Base-by-base conservation (phyloP, 2,113 vertebrate genomes). In the Oryzias javanicus region DNA sequence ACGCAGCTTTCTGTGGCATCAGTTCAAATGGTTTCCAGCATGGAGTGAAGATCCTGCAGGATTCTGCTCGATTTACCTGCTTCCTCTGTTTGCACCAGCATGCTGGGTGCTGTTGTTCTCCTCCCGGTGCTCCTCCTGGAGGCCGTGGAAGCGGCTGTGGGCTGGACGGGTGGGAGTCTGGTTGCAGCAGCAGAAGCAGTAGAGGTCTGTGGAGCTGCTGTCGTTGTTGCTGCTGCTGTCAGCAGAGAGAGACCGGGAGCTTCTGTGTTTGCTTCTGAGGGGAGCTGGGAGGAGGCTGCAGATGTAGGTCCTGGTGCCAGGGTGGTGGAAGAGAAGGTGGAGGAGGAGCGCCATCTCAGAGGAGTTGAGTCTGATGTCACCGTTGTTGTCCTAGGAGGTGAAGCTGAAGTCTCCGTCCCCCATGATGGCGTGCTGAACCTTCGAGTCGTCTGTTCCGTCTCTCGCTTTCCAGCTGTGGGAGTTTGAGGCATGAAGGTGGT, bases 61-160 rank as follows among this genome's bases (percentile, higher is more conserved):
- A 35, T 35, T 35, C 8, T 10, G 29, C 7, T 35, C 12, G 29
- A 2, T n/a, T 58, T 67, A 86, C 84, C 84, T 82, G 84, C 42
- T 74, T 19, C 71, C 15, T 85, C 79, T 0, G 60, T 64, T 3
- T 44, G 64, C 20, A 40, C 3, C 0, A 55, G 0, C 57, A 1
- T 66, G 47, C 46, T 76, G 42, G 66, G 40, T 7, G 57, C 53
- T 35, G 76, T 72, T 19, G 66, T 61, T 60, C 40, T 7, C 35
- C 35, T 35, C 67, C 27, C 60, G 0, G 4, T 24, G 20, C 66
- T 66, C 24, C 52, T 63, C 50, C 47, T 54, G 6, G 17, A 0
- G 22, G 6, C 14, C 0, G 45, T 52, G 0, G 54, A 5, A 45
- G 6, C 47, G 4, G 3, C 35, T 24, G 64, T 1, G 3, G 49